Conservation (phyloP, 1,140 invertebrate genomes). For the Drosophila simulans region DNA sequence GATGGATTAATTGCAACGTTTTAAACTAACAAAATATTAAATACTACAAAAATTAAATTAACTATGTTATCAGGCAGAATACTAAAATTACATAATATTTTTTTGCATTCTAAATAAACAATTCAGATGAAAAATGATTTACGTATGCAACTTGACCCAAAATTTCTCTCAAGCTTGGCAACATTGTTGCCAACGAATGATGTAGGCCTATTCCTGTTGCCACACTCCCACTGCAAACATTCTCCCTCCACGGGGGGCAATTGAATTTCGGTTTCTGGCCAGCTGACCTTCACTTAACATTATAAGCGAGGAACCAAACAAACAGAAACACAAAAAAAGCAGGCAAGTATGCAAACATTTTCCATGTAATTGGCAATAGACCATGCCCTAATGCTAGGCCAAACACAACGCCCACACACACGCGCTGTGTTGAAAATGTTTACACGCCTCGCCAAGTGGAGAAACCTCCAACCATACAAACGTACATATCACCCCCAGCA, state of each 20-base stretch:
- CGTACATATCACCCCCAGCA: not conserved
- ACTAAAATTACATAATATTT: no score
- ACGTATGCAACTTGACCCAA: no score
- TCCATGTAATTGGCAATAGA: constrained; percentile 61
- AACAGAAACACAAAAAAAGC: constrained; percentile 32
- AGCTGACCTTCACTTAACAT: constrained; percentile 65
- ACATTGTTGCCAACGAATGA: no score
- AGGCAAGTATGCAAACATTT: constrained; percentile 59
- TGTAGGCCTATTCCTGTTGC: not conserved
- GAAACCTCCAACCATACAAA: no score
- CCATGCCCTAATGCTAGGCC: constrained; percentile 55
- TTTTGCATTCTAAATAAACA: no score
- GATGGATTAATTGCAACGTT: no score
- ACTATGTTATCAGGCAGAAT: no score
- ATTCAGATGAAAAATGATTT: no score
- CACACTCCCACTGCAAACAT: constrained; percentile 37
- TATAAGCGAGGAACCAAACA: constrained; percentile 32
- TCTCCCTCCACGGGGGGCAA: constrained; percentile 14
- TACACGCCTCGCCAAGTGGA: constrained; percentile 33
- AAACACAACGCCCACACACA: constrained; percentile 28
- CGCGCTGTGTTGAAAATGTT: constrained; percentile 31
- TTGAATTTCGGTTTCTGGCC: constrained; percentile 33
- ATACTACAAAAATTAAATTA: no score
- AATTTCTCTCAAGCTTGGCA: no score
- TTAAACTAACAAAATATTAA: no score